These are phyloP conservation scores for Galerucella pusilla DNA, from an alignment of 2,888 invertebrate species.

Conservation along the genomic window DNA sequence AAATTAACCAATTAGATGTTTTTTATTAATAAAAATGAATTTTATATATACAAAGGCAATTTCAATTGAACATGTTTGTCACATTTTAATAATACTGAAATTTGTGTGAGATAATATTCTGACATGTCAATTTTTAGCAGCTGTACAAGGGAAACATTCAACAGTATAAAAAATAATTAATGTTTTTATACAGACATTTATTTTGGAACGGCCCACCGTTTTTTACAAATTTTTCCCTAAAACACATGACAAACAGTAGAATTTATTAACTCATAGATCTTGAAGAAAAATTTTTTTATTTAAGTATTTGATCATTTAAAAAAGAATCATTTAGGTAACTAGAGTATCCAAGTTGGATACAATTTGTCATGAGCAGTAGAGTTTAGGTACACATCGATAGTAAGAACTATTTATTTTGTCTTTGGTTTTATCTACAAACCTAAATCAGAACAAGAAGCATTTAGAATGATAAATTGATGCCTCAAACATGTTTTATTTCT, in stretches of 20 bases:
- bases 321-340: too few relatives aligned
- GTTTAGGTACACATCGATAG: slow-evolving; percentile 21
- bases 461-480: slow-evolving; percentile 3
- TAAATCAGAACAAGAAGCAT: neutral
- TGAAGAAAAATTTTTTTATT: too few relatives aligned
- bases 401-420: slow-evolving; percentile 30
- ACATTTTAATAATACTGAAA: slow-evolving; percentile 17
- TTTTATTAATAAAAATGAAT: neutral
- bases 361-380: slow-evolving; percentile 18
- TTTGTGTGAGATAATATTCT: slow-evolving; percentile 11
- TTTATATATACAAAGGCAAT: neutral
- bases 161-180: slow-evolving; percentile 18
- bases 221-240: neutral
- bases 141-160: neutral
- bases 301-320: too few relatives aligned
- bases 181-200: slow-evolving; percentile 10
- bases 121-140: slow-evolving; percentile 5
- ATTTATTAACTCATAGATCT: too few relatives aligned
- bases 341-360: neutral
- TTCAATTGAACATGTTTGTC: slow-evolving; percentile 26
- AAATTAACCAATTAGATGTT: neutral
- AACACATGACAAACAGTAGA: slow-evolving; percentile 1
- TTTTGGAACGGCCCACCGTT: slow-evolving; percentile 10
- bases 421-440: slow-evolving; percentile 30
- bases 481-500: neutral